These are phyloP conservation scores for Cyprinodon variegatus DNA, from an alignment of 2,113 vertebrate genomes.

Conservation along the genomic window DNA sequence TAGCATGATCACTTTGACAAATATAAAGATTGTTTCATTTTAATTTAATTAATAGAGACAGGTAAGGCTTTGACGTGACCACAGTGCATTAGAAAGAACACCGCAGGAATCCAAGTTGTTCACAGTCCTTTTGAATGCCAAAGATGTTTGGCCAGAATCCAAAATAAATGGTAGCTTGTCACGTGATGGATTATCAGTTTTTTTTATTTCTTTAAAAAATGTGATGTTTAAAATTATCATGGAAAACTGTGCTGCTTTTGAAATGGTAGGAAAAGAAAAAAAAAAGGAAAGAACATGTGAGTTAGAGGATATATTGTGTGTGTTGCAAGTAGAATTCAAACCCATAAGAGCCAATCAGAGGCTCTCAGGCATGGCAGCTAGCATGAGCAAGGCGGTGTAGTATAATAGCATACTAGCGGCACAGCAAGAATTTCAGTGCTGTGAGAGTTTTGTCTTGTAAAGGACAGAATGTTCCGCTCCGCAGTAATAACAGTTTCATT, in stretches of 20 bases:
- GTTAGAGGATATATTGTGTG: constrained; percentile 8
- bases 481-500: constrained; percentile 27
- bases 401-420: constrained; percentile 47
- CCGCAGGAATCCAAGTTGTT: constrained; percentile 7
- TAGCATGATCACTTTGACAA: not conserved
- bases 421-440: constrained; percentile 16
- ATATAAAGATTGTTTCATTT: constrained; percentile 5
- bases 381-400: constrained; percentile 36
- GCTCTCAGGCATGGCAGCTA: not conserved
- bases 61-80: constrained; percentile 4
- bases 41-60: constrained; percentile 7
- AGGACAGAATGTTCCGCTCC: constrained; percentile 34
- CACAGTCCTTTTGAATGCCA: not conserved
- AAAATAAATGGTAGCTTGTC: not conserved
- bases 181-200: constrained; percentile 21
- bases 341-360: constrained; percentile 12
- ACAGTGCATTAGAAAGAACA: not conserved
- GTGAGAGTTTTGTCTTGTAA: constrained; percentile 21
- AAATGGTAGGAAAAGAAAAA: not conserved
- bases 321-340: constrained; percentile 12
- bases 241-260: not conserved
- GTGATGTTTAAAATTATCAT: not conserved
- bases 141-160: constrained; percentile 22
- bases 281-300: not conserved
- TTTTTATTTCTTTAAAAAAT: constrained; percentile 1